phyloP scores from a whole-genome alignment of 2,888 invertebrate species.

The Prosopocoilus inquinatus region DNA sequence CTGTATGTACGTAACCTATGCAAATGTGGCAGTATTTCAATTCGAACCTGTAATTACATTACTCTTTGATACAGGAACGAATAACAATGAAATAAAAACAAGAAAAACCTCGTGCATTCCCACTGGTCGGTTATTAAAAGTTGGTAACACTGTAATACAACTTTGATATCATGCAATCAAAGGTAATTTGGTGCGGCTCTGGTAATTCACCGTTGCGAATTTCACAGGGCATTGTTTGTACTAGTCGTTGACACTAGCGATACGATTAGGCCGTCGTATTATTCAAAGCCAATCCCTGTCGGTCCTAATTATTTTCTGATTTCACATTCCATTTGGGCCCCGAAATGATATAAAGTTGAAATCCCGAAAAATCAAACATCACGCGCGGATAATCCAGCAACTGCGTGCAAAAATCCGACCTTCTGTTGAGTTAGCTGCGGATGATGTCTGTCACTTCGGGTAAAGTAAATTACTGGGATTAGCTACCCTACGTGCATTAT shows the following conservation, averaged over 20 bases:
- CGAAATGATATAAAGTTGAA: not conserved
- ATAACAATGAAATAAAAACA: too few species aligned
- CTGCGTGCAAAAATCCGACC: constrained; percentile 12
- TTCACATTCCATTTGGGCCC: constrained; percentile 22
- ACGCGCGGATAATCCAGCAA: not conserved
- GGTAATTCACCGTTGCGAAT: constrained; percentile 30
- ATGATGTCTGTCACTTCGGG: constrained; percentile 23
- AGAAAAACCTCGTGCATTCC: not conserved
- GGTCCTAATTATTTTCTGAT: constrained; percentile 12
- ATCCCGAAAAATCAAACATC: constrained; percentile 3
- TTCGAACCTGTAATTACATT: too few species aligned
- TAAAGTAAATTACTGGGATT: constrained; percentile 31
- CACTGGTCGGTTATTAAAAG: constrained; percentile 14
- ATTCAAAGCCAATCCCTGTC: not conserved
- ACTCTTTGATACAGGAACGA: too few species aligned
- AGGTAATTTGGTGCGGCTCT: constrained; percentile 36
- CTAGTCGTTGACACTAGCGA: constrained; percentile 4
- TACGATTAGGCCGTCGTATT: not conserved
- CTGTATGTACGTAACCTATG: too few species aligned
- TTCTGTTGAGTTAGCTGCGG: constrained; percentile 1
- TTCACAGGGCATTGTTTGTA: constrained; percentile 16
- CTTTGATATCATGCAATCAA: constrained; percentile 25
- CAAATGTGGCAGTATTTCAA: too few species aligned
- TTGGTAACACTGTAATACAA: constrained; percentile 13
- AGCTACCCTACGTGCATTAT: constrained; percentile 28